A percentile compares a stretch with the other conserved stretches of the same genome.
Conservation (phyloP, 2,113 vertebrate genomes). For the Seriola quinqueradiata region DNA sequence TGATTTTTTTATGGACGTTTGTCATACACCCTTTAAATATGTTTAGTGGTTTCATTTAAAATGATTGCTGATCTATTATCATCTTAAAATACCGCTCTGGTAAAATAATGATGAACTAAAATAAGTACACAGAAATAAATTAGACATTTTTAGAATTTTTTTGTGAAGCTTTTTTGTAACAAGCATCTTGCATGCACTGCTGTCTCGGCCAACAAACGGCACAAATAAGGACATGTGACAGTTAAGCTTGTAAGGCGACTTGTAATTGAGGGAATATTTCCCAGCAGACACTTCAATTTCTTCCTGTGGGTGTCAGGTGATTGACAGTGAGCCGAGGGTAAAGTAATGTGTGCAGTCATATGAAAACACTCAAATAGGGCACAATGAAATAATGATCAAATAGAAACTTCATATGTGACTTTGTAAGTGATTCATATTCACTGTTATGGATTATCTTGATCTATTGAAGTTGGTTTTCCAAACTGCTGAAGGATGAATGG, state of each 20-base stretch:
- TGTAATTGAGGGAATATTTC: constrained; percentile 31
- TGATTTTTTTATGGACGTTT: too few relatives aligned
- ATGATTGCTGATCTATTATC: too few relatives aligned
- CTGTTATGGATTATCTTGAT: constrained; percentile 64
- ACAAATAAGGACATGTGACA: constrained; percentile 27
- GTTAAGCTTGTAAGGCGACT: constrained; percentile 11
- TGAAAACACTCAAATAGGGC: constrained; percentile 48
- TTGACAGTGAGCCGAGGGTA: constrained; percentile 46
- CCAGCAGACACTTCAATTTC: constrained; percentile 19
- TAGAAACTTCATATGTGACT: constrained; percentile 20
- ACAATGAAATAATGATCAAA: constrained; percentile 65
- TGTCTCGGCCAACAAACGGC: not conserved
- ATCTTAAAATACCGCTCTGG: too few relatives aligned
- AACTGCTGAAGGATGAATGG: constrained; percentile 43
- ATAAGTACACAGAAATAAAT: not conserved
- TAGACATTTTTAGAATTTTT: not conserved
- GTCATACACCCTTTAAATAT: too few relatives aligned
- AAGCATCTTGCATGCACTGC: not conserved
- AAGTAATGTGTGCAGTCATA: not conserved
- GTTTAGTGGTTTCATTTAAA: too few relatives aligned
- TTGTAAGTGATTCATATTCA: constrained; percentile 44
- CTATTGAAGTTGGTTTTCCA: constrained; percentile 54
- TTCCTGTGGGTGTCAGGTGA: constrained; percentile 41
- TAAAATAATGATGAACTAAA: not conserved
- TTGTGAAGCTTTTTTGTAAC: not conserved